Evolutionary conservation across 1,140 invertebrate genomes (phyloP).

Genomic region (Dolichoris vasculosae): DNA sequence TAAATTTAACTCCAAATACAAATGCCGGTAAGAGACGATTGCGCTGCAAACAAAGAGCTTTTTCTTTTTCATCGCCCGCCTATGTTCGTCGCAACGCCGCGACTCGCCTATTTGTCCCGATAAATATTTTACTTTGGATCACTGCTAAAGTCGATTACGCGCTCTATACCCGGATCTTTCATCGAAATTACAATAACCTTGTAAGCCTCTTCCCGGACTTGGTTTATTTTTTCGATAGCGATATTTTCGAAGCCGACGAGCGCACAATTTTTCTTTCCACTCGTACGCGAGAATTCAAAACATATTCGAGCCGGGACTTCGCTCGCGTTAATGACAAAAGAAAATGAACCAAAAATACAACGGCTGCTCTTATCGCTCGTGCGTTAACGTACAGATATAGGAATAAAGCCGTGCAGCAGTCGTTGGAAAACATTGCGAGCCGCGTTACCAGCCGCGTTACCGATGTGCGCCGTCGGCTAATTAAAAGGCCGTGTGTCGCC

Average conservation of each 20-base stretch:
- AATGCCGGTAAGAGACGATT: slow-evolving; percentile 11
- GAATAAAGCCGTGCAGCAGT: neutral
- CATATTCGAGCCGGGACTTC: neutral
- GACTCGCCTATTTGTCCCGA: slow-evolving; percentile 6
- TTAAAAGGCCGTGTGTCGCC: slow-evolving; percentile 10
- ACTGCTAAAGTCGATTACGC: slow-evolving; percentile 16
- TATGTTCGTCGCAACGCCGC: neutral
- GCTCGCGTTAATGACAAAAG: neutral
- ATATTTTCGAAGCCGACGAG: no score
- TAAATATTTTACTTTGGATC: slow-evolving; percentile 31
- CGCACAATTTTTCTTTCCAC: no score
- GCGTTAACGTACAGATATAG: neutral
- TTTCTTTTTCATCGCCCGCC: neutral
- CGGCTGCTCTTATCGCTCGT: neutral
- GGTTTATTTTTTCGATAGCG: no score
- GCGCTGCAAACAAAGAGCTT: slow-evolving; percentile 14
- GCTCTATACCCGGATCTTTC: neutral
- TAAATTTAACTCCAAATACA: slow-evolving; percentile 22
- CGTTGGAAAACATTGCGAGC: neutral
- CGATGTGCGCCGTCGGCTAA: neutral
- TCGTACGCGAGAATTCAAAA: neutral
- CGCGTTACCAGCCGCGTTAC: neutral
- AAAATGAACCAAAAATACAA: neutral
- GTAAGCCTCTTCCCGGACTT: neutral
- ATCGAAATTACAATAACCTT: neutral